Evolutionary conservation across 2,888 invertebrate genomes (phyloP).

Genomic region (Melinaea menophilus): DNA sequence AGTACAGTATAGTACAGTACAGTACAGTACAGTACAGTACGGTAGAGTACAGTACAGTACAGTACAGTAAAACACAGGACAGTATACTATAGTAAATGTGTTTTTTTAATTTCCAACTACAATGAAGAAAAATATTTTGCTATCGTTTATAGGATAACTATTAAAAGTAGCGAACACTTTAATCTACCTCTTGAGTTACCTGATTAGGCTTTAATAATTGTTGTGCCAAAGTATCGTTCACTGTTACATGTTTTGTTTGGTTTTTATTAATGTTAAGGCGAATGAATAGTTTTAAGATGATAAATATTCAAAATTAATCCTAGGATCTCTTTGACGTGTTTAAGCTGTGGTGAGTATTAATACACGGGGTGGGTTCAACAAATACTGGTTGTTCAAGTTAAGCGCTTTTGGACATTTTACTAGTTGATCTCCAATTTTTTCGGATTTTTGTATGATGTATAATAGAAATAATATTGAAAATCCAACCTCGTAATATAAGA

Average conservation of each 20-base stretch:
- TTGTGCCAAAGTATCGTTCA: conserved; percentile 26
- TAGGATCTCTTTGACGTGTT: neutral
- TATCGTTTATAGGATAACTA: neutral
- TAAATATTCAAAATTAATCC: conserved; percentile 8
- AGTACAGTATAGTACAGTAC: too few species aligned
- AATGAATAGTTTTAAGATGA: neutral
- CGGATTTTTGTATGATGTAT: too few species aligned
- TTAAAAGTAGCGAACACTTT: conserved; percentile 14
- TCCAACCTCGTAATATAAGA: too few species aligned
- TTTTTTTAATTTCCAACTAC: neutral
- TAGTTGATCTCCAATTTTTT: too few species aligned
- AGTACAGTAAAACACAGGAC: too few species aligned
- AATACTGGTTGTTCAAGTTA: neutral
- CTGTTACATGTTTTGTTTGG: neutral
- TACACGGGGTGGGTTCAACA: neutral
- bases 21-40: too few species aligned
- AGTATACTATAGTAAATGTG: neutral
- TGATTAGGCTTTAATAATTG: conserved; percentile 33
- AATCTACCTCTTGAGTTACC: conserved; percentile 52
- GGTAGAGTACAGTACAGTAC: too few species aligned
- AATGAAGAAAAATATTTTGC: neutral
- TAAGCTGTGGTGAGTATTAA: neutral
- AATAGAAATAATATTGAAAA: too few species aligned
- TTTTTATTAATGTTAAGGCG: neutral
- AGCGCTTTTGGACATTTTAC: too few species aligned